Percentiles rank a stretch among this genome's conserved stretches.
phyloP scores from a whole-genome alignment of 2,113 vertebrate genomes.

The Callopanchax toddi region DNA sequence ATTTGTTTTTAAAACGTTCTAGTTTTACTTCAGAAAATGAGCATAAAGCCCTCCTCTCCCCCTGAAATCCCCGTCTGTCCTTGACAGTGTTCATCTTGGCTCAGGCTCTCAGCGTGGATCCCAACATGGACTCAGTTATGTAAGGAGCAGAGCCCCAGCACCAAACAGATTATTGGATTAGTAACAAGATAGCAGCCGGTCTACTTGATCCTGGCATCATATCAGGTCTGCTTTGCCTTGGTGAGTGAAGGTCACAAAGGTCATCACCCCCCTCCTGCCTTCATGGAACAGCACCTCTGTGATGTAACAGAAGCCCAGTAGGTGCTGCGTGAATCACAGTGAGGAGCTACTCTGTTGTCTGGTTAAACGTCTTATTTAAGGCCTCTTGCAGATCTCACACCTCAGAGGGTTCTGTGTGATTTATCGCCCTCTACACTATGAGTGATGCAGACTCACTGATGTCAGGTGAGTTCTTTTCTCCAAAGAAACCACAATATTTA shows the following conservation, averaged over 20 bases:
- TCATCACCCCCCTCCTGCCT: slow-evolving; percentile 22
- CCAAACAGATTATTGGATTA: slow-evolving; percentile 75
- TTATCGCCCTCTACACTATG: not conserved
- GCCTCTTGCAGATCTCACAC: too few relatives aligned
- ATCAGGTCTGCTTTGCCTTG: slow-evolving; percentile 22
- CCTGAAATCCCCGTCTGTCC: too few relatives aligned
- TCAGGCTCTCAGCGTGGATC: too few relatives aligned
- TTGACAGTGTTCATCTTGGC: too few relatives aligned
- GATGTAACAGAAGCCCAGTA: slow-evolving; percentile 26
- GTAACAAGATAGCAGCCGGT: slow-evolving; percentile 69
- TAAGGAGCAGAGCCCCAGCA: slow-evolving; percentile 66
- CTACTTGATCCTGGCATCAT: slow-evolving; percentile 64
- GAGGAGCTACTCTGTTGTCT: too few relatives aligned
- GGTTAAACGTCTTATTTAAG: too few relatives aligned
- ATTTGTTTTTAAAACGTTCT: too few relatives aligned
- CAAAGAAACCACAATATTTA: too few relatives aligned
- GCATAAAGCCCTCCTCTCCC: too few relatives aligned
- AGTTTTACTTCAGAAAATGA: too few relatives aligned
- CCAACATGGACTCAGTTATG: slow-evolving; percentile 64
- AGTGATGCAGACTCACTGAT: too few relatives aligned
- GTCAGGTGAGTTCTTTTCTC: too few relatives aligned
- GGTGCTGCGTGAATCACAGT: not conserved
- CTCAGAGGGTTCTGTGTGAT: not conserved
- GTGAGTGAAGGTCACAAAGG: slow-evolving; percentile 16
- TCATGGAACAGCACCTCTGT: slow-evolving; percentile 7